Evolutionary conservation across 2,888 invertebrate genomes (phyloP).

Genomic region (Watsonalla cultraria): DNA sequence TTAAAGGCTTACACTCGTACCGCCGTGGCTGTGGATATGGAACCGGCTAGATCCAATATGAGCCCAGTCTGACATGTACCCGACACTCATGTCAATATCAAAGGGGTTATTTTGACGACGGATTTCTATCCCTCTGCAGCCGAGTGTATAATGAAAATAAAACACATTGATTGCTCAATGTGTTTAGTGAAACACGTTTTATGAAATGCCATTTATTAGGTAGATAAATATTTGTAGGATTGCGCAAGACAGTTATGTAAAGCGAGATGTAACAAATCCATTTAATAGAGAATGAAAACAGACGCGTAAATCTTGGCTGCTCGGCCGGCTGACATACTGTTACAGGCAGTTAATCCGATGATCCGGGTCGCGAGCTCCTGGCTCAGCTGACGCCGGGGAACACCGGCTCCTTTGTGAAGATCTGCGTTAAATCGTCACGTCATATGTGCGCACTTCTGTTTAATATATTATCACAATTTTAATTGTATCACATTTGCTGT

Average conservation of each 20-base stretch:
- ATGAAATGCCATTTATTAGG: too few species aligned
- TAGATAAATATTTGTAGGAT: conserved; percentile 1
- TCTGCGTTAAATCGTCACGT: conserved; percentile 48
- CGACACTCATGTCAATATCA: conserved; percentile 46
- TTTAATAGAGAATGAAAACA: conserved; percentile 55
- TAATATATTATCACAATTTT: conserved; percentile 8
- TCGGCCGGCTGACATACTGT: conserved; percentile 63
- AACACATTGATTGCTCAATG: neutral
- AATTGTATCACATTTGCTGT: conserved; percentile 13
- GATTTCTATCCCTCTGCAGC: conserved; percentile 14
- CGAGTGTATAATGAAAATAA: conserved; percentile 6
- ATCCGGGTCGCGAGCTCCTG: conserved; percentile 58
- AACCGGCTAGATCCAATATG: conserved; percentile 59
- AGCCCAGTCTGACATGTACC: conserved; percentile 50
- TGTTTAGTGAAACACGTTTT: too few species aligned
- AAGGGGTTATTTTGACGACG: conserved; percentile 30
- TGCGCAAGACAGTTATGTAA: conserved; percentile 6
- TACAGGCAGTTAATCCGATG: conserved; percentile 72
- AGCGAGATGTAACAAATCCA: conserved; percentile 35
- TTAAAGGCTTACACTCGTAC: conserved; percentile 70
- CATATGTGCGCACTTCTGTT: conserved; percentile 34
- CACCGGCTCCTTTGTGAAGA: conserved; percentile 46
- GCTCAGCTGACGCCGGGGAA: conserved; percentile 51
- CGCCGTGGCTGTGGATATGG: conserved; percentile 51
- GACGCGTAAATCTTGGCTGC: conserved; percentile 64